These are phyloP conservation scores for Thinocorus orbignyianus DNA, from an alignment of 2,113 vertebrate genomes.

Conservation along the genomic window DNA sequence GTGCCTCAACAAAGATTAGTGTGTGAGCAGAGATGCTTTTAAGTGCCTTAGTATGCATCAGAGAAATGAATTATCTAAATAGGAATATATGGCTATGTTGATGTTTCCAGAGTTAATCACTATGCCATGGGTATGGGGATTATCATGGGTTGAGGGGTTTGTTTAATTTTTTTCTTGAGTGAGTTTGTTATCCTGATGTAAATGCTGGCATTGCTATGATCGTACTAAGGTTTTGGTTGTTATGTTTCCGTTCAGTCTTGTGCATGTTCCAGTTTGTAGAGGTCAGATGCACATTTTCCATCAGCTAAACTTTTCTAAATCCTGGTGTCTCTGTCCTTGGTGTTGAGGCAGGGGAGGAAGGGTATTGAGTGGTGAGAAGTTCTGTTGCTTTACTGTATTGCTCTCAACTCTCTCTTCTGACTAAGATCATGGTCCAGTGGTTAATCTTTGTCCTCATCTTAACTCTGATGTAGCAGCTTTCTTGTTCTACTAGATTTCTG, in stretches of 20 bases:
- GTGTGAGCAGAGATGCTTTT: neutral
- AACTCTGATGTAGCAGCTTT: neutral
- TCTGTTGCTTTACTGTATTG: neutral
- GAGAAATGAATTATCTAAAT: neutral
- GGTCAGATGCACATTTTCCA: neutral
- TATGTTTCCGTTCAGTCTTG: neutral
- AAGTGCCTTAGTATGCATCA: neutral
- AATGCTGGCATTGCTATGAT: neutral
- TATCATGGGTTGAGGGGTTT: neutral
- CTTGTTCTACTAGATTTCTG: neutral
- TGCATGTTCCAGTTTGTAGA: neutral
- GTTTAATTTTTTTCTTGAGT: neutral
- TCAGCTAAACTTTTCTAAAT: neutral
- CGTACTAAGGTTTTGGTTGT: neutral
- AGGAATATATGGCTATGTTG: neutral
- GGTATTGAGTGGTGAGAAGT: neutral
- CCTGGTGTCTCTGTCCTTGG: neutral
- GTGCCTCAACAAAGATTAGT: neutral
- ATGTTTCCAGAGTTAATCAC: neutral
- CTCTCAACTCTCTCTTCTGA: neutral
- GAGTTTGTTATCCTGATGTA: neutral
- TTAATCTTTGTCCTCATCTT: neutral
- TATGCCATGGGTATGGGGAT: neutral
- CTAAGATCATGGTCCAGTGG: neutral
- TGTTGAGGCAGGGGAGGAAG: neutral